Percentiles rank a stretch among this genome's conserved stretches.
phyloP scores from a whole-genome alignment of 2,113 vertebrate genomes.

The Oxyura jamaicensis region DNA sequence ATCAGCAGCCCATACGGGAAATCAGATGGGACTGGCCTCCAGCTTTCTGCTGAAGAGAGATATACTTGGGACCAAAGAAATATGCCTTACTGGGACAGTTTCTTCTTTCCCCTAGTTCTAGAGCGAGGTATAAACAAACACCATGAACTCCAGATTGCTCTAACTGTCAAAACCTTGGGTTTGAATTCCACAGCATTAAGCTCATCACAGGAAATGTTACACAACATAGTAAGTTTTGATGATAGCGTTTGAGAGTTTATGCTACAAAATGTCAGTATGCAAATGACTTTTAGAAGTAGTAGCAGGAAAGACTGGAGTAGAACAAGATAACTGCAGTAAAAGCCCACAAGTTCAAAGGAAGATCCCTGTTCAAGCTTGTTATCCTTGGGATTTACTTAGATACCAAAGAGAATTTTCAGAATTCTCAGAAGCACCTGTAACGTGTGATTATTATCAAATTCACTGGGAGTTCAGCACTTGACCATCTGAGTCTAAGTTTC shows the following conservation, averaged over 20 bases:
- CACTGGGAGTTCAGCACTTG: neutral
- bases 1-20: neutral
- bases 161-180: neutral
- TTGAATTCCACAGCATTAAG: neutral
- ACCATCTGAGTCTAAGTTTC: neutral
- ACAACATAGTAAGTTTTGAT: neutral
- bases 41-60: neutral
- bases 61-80: neutral
- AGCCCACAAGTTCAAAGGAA: neutral
- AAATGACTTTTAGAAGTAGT: neutral
- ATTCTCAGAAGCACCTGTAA: neutral
- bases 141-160: neutral
- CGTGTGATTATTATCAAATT: neutral
- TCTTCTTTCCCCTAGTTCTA: neutral
- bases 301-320: neutral
- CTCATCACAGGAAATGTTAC: neutral
- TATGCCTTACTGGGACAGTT: neutral
- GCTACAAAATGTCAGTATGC: neutral
- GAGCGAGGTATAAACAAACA: neutral
- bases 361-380: neutral
- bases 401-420: neutral
- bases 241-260: neutral
- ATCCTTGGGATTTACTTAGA: neutral
- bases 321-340: neutral
- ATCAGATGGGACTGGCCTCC: neutral